Base-by-base conservation (phyloP, 1,140 invertebrate genomes). In the Oryzaephilus surinamensis region DNA sequence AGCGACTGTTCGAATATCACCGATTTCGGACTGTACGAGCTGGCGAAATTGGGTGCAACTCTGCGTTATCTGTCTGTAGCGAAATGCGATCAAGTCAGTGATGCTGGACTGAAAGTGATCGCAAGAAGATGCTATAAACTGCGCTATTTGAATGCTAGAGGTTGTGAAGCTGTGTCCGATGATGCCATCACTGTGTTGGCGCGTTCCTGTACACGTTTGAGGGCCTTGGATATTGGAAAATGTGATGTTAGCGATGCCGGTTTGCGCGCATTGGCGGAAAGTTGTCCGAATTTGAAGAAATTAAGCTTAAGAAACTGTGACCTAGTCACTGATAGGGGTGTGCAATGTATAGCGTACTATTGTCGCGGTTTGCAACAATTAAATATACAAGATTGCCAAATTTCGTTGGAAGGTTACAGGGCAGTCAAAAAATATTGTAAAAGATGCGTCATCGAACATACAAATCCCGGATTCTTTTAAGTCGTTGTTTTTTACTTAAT, bases 361-460 rank as follows among this genome's bases (percentile, higher is more conserved):
- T 90, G 87, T 48, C 71, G 85, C 12, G 85, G 86, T 0, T 64
- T 93, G 2, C 84, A 87, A 34, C 88, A 92, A 54, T 67, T 94
- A 0, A 93, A 93, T 57, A 91, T 94, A 36, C 88, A 92, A 55
- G 89, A 93, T 61, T 92, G 88, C 48, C 79, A 81, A 46, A 81
- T 92, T 32, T 85, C 87, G 0, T 64, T 86, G 16, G 77, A 91
- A 52, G 89, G 89, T 0, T 94, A 92, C 60, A 68, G 84, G 49
- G 84, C 85, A 2, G 86, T 95, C 11, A 92, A 92, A 58, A 86
- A 84, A 54, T 90, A 86, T 57, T 93, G 89, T 60, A 83, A 87
- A 52, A 65, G 84, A 46, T 93, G 89, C 62, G 81, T 94, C 35
- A 94, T 94, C 47, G 89, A 94, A 61, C 89, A 95, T 54, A 93